phyloP scores from a whole-genome alignment of 1,140 invertebrate genomes.

The Rhopalosiphum maidis region DNA sequence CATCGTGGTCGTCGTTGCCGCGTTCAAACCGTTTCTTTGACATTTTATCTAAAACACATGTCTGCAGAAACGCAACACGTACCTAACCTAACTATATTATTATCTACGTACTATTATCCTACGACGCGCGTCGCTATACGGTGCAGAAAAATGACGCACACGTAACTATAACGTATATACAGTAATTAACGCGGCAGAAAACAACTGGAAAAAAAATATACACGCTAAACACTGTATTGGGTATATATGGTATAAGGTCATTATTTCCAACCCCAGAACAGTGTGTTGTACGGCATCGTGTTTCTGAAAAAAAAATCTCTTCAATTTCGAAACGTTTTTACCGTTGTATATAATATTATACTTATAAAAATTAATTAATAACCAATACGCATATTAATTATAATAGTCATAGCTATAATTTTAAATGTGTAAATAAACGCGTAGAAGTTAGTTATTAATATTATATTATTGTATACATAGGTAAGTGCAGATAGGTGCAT shows the following conservation, averaged over 20 bases:
- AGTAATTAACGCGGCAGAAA: background rate
- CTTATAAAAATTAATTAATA: background rate
- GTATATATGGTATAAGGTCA: background rate
- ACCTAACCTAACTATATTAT: background rate
- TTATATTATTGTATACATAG: background rate
- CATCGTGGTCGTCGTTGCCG: background rate
- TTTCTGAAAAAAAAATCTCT: background rate
- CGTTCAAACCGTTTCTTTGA: background rate
- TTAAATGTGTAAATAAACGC: background rate
- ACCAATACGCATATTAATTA: background rate
- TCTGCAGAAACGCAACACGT: background rate
- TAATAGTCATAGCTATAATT: background rate
- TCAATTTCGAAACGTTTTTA: background rate
- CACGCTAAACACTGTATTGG: background rate
- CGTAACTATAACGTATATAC: background rate
- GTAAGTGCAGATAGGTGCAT: background rate
- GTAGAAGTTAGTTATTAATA: background rate
- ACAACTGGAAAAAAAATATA: background rate
- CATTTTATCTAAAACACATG: slow-evolving; percentile 42
- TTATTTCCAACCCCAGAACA: background rate
- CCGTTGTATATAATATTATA: background rate
- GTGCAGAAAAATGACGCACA: background rate
- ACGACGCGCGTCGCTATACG: background rate
- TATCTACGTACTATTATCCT: background rate
- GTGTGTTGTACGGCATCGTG: background rate